Evolutionary conservation across 2,113 vertebrate species (phyloP).

Genomic region (Silurus asotus): DNA sequence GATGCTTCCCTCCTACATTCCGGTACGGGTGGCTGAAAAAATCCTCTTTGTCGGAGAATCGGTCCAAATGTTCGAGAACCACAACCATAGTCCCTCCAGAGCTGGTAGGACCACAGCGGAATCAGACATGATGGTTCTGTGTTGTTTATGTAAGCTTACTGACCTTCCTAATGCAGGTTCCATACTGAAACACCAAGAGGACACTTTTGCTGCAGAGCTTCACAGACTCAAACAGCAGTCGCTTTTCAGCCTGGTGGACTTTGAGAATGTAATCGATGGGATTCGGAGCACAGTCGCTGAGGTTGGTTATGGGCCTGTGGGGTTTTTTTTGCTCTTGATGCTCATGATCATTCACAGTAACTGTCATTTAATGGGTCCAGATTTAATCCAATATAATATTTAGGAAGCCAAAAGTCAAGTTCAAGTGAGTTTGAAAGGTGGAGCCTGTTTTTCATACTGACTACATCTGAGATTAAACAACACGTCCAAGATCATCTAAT

Average conservation of each 20-base stretch:
- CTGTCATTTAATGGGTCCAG: too few species aligned
- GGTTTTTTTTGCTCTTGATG: not conserved
- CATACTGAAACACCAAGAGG: slow-evolving; percentile 95
- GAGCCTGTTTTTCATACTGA: too few species aligned
- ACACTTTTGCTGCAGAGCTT: slow-evolving; percentile 88
- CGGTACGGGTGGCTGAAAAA: slow-evolving; percentile 93
- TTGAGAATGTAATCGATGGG: slow-evolving; percentile 90
- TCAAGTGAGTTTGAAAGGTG: too few species aligned
- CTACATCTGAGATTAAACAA: too few species aligned
- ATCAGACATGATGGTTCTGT: not conserved
- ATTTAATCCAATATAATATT: too few species aligned
- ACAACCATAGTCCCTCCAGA: slow-evolving; percentile 88
- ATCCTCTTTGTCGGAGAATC: slow-evolving; percentile 98
- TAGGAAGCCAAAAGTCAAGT: too few species aligned
- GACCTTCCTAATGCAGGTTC: slow-evolving; percentile 74
- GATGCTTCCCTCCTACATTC: slow-evolving; percentile 96
- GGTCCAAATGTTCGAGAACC: slow-evolving; percentile 99
- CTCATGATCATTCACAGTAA: too few species aligned
- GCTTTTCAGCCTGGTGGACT: slow-evolving; percentile 90
- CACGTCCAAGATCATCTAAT: too few species aligned
- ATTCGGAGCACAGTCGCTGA: slow-evolving; percentile 95
- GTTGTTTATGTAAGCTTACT: not conserved
- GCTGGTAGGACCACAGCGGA: slow-evolving; percentile 75
- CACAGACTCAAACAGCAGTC: slow-evolving; percentile 94
- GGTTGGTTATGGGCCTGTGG: slow-evolving; percentile 67